Evolutionary conservation across 2,888 invertebrate genomes (phyloP).

Genomic region (Cheilosia impressa): DNA sequence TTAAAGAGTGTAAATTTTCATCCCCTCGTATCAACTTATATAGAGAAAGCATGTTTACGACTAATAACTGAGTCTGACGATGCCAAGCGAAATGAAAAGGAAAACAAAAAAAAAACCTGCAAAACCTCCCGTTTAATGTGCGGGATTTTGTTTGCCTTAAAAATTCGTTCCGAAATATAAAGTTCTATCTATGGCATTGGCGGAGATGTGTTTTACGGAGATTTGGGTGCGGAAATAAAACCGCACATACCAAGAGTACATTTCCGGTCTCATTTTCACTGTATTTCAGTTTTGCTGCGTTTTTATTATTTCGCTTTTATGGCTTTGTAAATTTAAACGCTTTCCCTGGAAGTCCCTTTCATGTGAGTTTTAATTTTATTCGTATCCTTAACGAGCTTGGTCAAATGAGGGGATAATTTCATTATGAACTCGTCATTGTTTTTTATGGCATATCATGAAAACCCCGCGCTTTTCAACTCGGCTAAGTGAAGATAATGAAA

Average conservation of each 20-base stretch:
- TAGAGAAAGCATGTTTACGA: conserved; percentile 43
- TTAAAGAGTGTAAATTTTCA: conserved; percentile 68
- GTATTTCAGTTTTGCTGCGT: not conserved
- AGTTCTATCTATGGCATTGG: conserved; percentile 9
- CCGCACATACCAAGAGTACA: conserved; percentile 23
- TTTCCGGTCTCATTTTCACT: conserved; percentile 16
- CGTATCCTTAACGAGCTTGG: conserved; percentile 7
- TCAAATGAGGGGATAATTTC: conserved; percentile 12
- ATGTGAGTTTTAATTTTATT: conserved; percentile 15
- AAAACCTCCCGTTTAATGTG: conserved; percentile 41
- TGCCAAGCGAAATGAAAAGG: not conserved
- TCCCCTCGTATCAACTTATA: conserved; percentile 38
- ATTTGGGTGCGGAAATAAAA: conserved; percentile 34
- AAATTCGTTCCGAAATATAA: conserved; percentile 59
- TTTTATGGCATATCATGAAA: not conserved
- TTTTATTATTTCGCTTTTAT: conserved; percentile 45
- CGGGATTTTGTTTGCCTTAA: conserved; percentile 27
- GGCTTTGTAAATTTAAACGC: conserved; percentile 37
- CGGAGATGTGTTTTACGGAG: conserved; percentile 21
- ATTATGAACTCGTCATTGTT: conserved; percentile 6
- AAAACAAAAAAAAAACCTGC: conserved; percentile 4
- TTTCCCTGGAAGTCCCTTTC: conserved; percentile 16
- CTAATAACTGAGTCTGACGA: conserved; percentile 42
- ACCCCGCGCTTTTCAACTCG: no score
- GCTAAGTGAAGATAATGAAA: no score